Conservation (phyloP, 2,797 vertebrate genomes). For the Tauraco hartlaubi region DNA sequence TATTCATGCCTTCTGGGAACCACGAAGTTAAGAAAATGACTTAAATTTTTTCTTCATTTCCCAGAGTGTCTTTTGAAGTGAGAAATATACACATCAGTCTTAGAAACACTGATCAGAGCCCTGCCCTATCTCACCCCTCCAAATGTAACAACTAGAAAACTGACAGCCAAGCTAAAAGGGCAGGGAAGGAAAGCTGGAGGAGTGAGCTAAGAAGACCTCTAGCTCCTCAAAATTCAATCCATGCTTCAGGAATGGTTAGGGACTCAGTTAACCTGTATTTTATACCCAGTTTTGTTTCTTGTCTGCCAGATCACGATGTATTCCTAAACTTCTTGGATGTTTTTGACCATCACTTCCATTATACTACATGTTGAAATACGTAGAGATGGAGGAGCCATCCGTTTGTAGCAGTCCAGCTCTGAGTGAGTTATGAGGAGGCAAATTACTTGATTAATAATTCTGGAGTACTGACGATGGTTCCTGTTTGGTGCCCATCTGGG, state of each 20-base stretch:
- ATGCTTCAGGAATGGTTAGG: not conserved
- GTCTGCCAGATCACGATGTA: not conserved
- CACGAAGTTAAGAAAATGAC: slow-evolving; percentile 44
- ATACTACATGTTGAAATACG: rapidly evolving
- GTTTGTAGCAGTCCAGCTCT: not conserved
- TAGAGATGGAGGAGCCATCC: not conserved
- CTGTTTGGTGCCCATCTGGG: not conserved
- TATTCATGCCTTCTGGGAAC: slow-evolving; percentile 34
- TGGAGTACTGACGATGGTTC: not conserved
- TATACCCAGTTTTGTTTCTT: not conserved
- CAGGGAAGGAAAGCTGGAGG: not conserved
- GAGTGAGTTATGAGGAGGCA: not conserved
- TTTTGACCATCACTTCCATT: not conserved
- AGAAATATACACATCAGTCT: not conserved
- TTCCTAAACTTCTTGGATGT: not conserved
- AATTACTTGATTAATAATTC: not conserved
- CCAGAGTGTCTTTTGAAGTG: not conserved
- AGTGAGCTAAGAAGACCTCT: not conserved
- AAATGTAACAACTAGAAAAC: not conserved
- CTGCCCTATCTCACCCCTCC: not conserved
- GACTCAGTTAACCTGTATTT: not conserved
- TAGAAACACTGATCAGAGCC: not conserved
- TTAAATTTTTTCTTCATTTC: slow-evolving; percentile 25
- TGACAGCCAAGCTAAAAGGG: not conserved
- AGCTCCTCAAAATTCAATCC: not conserved